Conservation (phyloP, 2,113 vertebrate genomes). For the Baryphthengus martii region DNA sequence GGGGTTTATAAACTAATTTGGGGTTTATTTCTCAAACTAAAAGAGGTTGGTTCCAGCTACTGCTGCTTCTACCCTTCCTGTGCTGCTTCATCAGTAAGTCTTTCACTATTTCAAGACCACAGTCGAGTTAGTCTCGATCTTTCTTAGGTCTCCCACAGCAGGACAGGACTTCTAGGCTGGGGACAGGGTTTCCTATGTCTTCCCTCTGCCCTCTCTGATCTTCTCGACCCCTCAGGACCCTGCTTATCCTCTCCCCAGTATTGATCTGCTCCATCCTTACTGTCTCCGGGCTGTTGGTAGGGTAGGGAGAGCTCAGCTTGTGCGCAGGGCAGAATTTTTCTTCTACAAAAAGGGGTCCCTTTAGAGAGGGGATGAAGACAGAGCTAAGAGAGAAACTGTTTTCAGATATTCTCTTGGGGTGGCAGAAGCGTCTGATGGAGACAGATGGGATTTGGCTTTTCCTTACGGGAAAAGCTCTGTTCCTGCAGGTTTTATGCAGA, state of each 20-base stretch:
- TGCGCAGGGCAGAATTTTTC: neutral
- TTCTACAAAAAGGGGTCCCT: neutral
- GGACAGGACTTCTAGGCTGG: neutral
- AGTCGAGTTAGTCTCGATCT: rapidly evolving
- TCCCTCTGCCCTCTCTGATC: neutral
- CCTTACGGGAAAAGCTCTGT: neutral
- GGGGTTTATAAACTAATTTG: too few relatives aligned
- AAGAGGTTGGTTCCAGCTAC: neutral
- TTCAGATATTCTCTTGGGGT: neutral
- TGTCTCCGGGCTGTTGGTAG: neutral
- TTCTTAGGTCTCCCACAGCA: neutral
- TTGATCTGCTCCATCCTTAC: neutral
- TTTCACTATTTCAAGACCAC: neutral
- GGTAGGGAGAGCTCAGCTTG: neutral
- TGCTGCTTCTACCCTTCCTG: neutral
- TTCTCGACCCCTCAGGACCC: too few relatives aligned
- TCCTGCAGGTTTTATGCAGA: neutral
- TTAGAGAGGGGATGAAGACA: neutral
- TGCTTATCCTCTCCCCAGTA: neutral
- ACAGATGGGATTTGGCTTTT: neutral
- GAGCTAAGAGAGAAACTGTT: neutral
- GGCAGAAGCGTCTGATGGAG: neutral
- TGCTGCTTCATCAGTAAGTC: neutral
- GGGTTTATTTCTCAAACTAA: neutral
- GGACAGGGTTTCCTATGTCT: neutral